Evolutionary conservation across 2,888 invertebrate genomes (phyloP).

Genomic region (Yponomeuta evonymella): DNA sequence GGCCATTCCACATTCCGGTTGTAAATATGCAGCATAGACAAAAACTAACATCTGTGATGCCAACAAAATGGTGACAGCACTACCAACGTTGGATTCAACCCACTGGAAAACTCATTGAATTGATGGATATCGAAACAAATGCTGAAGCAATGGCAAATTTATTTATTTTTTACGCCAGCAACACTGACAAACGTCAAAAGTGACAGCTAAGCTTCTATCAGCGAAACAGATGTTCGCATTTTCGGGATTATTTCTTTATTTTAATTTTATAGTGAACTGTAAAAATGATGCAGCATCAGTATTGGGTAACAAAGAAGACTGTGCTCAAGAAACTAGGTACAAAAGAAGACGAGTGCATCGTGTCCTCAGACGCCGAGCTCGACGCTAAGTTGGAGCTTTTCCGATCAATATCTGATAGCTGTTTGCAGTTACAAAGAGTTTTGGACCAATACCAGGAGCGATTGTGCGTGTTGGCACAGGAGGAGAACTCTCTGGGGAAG

Average conservation of each 20-base stretch:
- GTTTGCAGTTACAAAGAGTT: constrained; percentile 88
- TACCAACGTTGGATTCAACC: neutral
- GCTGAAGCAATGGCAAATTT: neutral
- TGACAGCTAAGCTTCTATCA: neutral
- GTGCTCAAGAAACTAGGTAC: constrained; percentile 94
- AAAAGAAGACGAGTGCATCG: constrained; percentile 98
- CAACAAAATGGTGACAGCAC: neutral
- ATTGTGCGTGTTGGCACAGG: constrained; percentile 93
- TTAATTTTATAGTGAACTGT: neutral
- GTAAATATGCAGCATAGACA: constrained; percentile 66
- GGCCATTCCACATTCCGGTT: constrained; percentile 75
- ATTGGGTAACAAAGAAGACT: constrained; percentile 98
- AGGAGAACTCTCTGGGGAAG: constrained; percentile 95
- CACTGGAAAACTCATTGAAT: neutral
- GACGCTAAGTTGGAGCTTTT: constrained; percentile 97
- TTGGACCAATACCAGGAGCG: constrained; percentile 96
- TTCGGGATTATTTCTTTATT: neutral
- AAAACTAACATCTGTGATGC: constrained; percentile 20
- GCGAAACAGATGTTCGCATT: constrained; percentile 2
- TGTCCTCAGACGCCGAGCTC: constrained; percentile 96
- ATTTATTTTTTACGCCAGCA: neutral
- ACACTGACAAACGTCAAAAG: neutral
- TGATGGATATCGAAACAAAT: neutral
- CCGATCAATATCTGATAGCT: constrained; percentile 93
- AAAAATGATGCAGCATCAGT: constrained; percentile 91